phyloP scores from a whole-genome alignment of 2,888 invertebrate species.

The Onthophagus sagittarius region DNA sequence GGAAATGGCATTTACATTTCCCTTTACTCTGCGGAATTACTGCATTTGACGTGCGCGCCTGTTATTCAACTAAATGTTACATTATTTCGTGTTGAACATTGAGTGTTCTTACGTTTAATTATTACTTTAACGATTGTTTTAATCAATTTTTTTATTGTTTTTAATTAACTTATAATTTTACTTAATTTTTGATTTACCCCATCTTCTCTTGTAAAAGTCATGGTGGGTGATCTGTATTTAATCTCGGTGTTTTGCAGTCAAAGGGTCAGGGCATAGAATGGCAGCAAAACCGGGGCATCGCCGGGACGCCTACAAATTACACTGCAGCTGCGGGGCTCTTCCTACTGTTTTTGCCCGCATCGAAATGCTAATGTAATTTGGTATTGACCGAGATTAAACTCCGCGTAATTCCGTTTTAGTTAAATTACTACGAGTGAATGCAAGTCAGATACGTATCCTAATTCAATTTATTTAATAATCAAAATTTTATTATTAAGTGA shows the following conservation, averaged over 20 bases:
- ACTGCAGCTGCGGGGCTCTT: conserved; percentile 15
- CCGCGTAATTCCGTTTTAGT: conserved; percentile 20
- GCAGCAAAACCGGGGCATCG: conserved; percentile 14
- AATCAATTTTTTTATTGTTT: background rate
- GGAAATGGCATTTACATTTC: background rate
- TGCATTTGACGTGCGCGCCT: background rate
- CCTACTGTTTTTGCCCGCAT: conserved; percentile 18
- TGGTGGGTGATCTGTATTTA: conserved; percentile 12
- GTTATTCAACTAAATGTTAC: background rate
- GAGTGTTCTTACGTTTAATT: background rate
- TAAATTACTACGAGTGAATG: conserved; percentile 16
- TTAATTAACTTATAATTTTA: background rate
- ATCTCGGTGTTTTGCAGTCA: background rate
- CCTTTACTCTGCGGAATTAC: background rate
- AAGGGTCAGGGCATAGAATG: background rate
- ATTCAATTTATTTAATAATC: background rate
- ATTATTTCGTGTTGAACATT: background rate
- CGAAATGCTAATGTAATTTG: conserved; percentile 16
- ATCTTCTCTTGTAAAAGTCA: background rate
- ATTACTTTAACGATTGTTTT: background rate
- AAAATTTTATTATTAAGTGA: background rate
- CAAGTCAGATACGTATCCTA: background rate
- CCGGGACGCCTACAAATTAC: conserved; percentile 21
- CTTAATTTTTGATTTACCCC: too few species aligned
- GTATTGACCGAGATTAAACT: background rate